Conservation (phyloP, 2,888 invertebrate species). For the Spicauda simplicius region DNA sequence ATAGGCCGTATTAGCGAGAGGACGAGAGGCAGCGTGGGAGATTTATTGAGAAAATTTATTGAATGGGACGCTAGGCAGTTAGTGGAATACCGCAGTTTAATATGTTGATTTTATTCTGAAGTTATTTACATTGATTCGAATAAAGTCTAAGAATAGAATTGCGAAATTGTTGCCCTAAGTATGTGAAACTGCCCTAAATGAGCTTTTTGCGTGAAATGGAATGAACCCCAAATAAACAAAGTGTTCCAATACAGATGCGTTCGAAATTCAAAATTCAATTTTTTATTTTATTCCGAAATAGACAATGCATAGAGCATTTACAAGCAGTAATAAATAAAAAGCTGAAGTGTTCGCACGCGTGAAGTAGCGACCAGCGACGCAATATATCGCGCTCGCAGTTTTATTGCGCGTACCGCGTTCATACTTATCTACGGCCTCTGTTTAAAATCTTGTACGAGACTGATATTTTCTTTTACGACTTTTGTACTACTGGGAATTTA, state of each 20-base stretch:
- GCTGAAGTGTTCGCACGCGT: conserved; percentile 33
- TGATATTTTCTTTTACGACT: conserved; percentile 37
- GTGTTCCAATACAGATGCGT: no score
- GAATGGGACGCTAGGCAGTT: conserved; percentile 34
- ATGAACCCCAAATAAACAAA: no score
- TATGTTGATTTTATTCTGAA: conserved; percentile 12
- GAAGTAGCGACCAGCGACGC: conserved; percentile 27
- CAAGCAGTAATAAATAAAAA: conserved; percentile 30
- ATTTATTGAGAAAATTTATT: conserved; percentile 41
- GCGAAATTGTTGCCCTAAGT: no score
- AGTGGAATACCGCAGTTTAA: conserved; percentile 13
- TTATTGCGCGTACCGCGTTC: conserved; percentile 27
- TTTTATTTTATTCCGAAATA: background rate
- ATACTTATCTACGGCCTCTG: conserved; percentile 31
- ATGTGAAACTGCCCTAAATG: background rate
- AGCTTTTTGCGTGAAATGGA: no score
- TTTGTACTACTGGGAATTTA: conserved; percentile 31
- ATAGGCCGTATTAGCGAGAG: conserved; percentile 37
- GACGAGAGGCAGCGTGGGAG: conserved; percentile 39
- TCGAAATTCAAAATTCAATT: background rate
- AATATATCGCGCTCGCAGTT: conserved; percentile 33
- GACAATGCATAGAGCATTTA: conserved; percentile 11
- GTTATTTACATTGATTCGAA: conserved; percentile 6
- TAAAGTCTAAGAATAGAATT: background rate
- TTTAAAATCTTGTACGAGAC: conserved; percentile 33